A percentile compares a stretch with the other conserved stretches of the same genome.
phyloP scores from a whole-genome alignment of 53 echinoderm and acorn worm species.

The Antedon mediterranea region DNA sequence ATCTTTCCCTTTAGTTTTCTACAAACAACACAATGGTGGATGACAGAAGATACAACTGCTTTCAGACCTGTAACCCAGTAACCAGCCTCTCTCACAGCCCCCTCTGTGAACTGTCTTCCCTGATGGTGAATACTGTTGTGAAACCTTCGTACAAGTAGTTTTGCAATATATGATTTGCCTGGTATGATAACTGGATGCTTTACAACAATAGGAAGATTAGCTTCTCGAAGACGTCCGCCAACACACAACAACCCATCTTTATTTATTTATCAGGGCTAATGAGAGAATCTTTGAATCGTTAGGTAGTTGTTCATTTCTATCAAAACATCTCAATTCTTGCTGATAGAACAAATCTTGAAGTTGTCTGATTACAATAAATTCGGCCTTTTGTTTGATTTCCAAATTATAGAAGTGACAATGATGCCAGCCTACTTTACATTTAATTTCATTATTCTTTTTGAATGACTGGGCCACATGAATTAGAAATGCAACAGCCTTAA shows the following conservation, averaged over 20 bases:
- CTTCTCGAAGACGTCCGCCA: conserved; percentile 8
- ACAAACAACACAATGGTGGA: conserved; percentile 7
- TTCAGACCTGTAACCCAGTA: conserved; percentile 15
- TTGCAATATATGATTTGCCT: not conserved
- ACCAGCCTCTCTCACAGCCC: conserved; percentile 4
- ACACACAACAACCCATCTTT: conserved; percentile 3
- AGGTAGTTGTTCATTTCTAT: not conserved
- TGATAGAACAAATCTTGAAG: conserved; percentile 1
- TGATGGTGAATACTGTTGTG: conserved; percentile 1
- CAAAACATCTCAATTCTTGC: not conserved
- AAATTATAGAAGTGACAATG: not conserved
- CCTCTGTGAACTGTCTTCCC: conserved; percentile 10
- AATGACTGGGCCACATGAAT: not conserved
- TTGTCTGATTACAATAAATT: not conserved
- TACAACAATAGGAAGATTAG: not conserved
- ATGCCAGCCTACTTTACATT: not conserved
- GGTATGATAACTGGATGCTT: conserved; percentile 12
- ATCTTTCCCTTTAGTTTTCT: conserved; percentile 2
- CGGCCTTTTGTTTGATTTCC: not conserved
- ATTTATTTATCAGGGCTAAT: conserved; percentile 2
- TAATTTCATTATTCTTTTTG: not conserved
- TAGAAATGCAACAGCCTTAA: not conserved
- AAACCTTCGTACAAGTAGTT: conserved; percentile 8
- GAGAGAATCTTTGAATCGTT: not conserved
- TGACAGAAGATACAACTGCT: conserved; percentile 1